Conservation (phyloP, 2,113 vertebrate species). For the Larimichthys polyactis region DNA sequence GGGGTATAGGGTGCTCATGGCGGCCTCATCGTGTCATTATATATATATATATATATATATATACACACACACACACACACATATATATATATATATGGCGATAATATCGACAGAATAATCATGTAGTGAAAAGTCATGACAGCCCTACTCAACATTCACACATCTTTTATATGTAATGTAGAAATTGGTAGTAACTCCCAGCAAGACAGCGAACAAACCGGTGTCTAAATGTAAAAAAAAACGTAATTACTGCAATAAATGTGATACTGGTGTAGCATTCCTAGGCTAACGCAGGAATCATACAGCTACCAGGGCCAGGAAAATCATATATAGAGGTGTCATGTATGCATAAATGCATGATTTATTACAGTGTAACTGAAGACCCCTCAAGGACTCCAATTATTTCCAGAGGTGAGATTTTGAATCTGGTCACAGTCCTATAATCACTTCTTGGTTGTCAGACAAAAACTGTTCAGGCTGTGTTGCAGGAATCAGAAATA, state of each 20-base stretch:
- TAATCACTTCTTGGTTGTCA: constrained; percentile 56
- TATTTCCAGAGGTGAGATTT: constrained; percentile 45
- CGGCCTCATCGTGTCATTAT: too few relatives aligned
- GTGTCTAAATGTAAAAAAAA: too few relatives aligned
- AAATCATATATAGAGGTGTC: constrained; percentile 3
- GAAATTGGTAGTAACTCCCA: too few relatives aligned
- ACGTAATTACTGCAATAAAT: not conserved
- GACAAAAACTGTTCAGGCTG: constrained; percentile 33
- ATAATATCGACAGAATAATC: too few relatives aligned
- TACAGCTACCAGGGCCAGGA: not conserved
- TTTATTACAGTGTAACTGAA: constrained; percentile 21
- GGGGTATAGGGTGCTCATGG: too few relatives aligned
- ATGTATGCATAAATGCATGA: constrained; percentile 20
- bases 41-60: too few relatives aligned
- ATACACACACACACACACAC: too few relatives aligned
- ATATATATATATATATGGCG: too few relatives aligned
- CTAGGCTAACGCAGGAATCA: not conserved
- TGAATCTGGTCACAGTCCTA: constrained; percentile 46
- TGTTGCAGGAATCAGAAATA: constrained; percentile 38
- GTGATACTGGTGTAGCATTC: not conserved
- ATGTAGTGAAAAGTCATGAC: too few relatives aligned
- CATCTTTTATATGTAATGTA: too few relatives aligned
- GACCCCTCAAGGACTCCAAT: constrained; percentile 16
- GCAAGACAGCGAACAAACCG: too few relatives aligned
- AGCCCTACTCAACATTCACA: too few relatives aligned